Evolutionary conservation across 2,888 invertebrate species (phyloP).

Genomic region (Cataglyphis livida): DNA sequence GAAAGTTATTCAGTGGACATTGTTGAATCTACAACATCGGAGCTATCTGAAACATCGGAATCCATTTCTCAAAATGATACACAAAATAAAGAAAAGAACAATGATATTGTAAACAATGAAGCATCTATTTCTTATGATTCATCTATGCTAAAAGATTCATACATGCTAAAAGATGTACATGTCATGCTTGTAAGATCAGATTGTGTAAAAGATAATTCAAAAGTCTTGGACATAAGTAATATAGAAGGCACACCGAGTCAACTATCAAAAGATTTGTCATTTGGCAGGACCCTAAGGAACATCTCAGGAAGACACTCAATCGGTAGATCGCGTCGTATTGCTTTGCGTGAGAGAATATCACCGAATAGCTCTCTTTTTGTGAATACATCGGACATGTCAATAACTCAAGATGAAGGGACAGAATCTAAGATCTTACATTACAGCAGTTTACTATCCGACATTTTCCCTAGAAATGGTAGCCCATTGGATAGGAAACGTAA

Average conservation of each 20-base stretch:
- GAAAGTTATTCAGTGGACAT: slow-evolving; percentile 75
- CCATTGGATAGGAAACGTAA: slow-evolving; percentile 79
- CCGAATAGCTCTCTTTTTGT: slow-evolving; percentile 83
- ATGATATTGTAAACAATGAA: slow-evolving; percentile 62
- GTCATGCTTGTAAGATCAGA: slow-evolving; percentile 80
- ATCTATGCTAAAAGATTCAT: slow-evolving; percentile 62
- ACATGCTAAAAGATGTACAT: slow-evolving; percentile 81
- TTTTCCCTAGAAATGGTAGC: slow-evolving; percentile 72
- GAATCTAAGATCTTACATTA: slow-evolving; percentile 76
- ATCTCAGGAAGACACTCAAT: slow-evolving; percentile 82
- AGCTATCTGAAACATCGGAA: slow-evolving; percentile 72
- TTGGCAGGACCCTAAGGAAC: slow-evolving; percentile 81
- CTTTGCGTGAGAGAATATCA: slow-evolving; percentile 79
- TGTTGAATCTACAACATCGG: slow-evolving; percentile 80
- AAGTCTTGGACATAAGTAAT: slow-evolving; percentile 69
- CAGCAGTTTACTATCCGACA: slow-evolving; percentile 62
- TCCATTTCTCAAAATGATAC: slow-evolving; percentile 60
- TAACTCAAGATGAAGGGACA: slow-evolving; percentile 70
- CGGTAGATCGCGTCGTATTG: slow-evolving; percentile 79
- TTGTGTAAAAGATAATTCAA: slow-evolving; percentile 80
- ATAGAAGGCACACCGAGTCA: slow-evolving; percentile 43
- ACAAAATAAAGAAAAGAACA: slow-evolving; percentile 58
- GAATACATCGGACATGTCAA: slow-evolving; percentile 79
- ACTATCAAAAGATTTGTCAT: slow-evolving; percentile 76
- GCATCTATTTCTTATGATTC: slow-evolving; percentile 79